Evolutionary conservation across 2,113 vertebrate species (phyloP), one percentile per base, ranked within the genome.

Genomic region (Ceyx melanurus): DNA sequence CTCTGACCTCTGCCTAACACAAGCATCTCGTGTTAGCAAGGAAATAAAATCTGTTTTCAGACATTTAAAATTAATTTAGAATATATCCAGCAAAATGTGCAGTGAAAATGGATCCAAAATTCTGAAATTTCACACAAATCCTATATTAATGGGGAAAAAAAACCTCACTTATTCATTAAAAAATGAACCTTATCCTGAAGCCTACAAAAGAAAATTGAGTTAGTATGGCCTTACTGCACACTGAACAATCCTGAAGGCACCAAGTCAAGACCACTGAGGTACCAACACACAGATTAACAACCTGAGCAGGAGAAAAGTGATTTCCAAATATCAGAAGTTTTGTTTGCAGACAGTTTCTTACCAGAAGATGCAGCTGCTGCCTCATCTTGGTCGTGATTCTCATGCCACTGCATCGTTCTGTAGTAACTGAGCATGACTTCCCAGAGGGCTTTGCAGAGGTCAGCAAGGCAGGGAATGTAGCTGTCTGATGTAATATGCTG

Each of bases 371-470:
- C 89, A 51, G 95, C n/a, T 5, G 93, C 66, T 57, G 97, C 97
- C 58, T 98, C 98, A 86, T 97, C 98, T 88, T 97, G 97, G 95
- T 99, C 99, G 14, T 98, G 98, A 89, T 97, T 98, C 72, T 99
- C 99, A 7, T 99, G 99, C 99, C 99, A 99, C 94, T 98, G 98
- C 98, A 99, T 99, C 1, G 99, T 99, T 50, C 98, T 97, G 91
- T 99, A 98, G 94, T 99, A 99, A 96, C 99, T 99, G 60, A 99
- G 98, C 99, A 99, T 99, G 81, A 99, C 99, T 93, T 99, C 99
- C 99, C 99, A 99, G 54, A 99, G 97, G 74, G 99, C 99, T 96
- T 99, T 99, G 97, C 99, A 99, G 37, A 99, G 98, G 93, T 99
- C 99, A 15, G 98, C 98, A 92, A 99, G 98, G 96, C 99, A 99